phyloP scores from a whole-genome alignment of 2,888 invertebrate species.

The Pammene fasciana region DNA sequence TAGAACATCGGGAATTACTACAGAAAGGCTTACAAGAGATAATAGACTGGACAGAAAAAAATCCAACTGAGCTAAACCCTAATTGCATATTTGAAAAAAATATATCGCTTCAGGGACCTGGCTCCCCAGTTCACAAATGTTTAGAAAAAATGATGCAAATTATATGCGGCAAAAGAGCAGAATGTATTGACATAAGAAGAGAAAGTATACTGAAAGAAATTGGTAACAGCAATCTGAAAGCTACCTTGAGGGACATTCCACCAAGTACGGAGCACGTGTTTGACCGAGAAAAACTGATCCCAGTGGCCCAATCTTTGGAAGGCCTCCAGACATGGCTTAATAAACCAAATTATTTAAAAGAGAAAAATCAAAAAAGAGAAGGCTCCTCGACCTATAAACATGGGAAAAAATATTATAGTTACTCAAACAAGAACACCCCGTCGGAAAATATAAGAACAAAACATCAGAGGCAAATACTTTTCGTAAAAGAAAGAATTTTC shows the following conservation, averaged over 20 bases:
- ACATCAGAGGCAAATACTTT: no score
- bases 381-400: background rate
- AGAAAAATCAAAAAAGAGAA: background rate
- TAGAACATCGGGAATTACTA: background rate
- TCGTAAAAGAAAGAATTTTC: no score
- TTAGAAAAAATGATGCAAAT: conserved; percentile 39
- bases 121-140: conserved; percentile 21
- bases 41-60: conserved; percentile 28
- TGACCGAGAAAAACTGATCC: background rate
- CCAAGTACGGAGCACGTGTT: conserved; percentile 37
- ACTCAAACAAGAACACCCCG: background rate
- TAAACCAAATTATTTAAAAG: background rate
- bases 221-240: conserved; percentile 7
- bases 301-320: conserved; percentile 34
- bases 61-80: conserved; percentile 5
- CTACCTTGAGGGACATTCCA: conserved; percentile 21
- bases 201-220: conserved; percentile 37
- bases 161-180: conserved; percentile 36
- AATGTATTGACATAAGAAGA: conserved; percentile 40
- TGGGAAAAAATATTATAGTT: background rate
- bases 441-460: background rate
- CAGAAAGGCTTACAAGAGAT: conserved; percentile 16
- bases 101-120: conserved; percentile 25
- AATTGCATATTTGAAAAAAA: conserved; percentile 36
- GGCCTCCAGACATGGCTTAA: conserved; percentile 24